Evolutionary conservation across 2,888 invertebrate genomes (phyloP), one percentile per base, ranked within the genome.

Genomic region (Cosmopolites sordidus): DNA sequence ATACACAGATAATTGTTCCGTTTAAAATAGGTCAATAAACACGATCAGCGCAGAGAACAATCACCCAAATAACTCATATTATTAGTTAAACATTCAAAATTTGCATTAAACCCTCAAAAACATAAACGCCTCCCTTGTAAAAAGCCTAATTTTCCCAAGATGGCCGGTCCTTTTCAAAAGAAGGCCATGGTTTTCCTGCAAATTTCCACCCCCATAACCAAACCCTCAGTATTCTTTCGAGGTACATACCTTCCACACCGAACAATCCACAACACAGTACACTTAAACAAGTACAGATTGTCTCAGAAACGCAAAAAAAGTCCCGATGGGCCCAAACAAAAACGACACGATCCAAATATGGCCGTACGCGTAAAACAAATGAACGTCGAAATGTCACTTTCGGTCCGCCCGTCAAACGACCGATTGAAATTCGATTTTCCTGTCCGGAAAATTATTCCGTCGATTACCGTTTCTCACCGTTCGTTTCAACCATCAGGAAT

Each of bases 341-440:
- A 48, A 18, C 43, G 43, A 47, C 43, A 51, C 55, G 48, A 55
- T 44, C 41, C 52, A 56, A 56, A 56, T 56, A 56, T 56, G 56
- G 56, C 56, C 56, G 56, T 52, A 49, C 18, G 30, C 18, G 50
- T 50, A 50, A 41, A 46, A 47, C 50, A 45, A 54, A 43, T 47
- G 43, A 48, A 30, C 44, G 39, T 47, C 29, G 40, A 29, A 30
- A 48, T 53, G 53, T 48, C 53, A 48, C 48, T 48, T 47, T 39
- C 17, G n/a, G n/a, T 12, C 11, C 33, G 33, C 33, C n/a, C 33
- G n/a, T 12, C 8, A 11, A 5, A 11, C 33, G 12, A 33, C 22
- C 22, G 22, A 3, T 3, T 3, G 8, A 8, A 22, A 22, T 22
- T 22, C 22, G 22, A 22, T 8, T 8, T 22, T 22, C 22, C 4